Evolutionary conservation across 2,888 invertebrate species (phyloP).

Genomic region (Acholoe squamosa): DNA sequence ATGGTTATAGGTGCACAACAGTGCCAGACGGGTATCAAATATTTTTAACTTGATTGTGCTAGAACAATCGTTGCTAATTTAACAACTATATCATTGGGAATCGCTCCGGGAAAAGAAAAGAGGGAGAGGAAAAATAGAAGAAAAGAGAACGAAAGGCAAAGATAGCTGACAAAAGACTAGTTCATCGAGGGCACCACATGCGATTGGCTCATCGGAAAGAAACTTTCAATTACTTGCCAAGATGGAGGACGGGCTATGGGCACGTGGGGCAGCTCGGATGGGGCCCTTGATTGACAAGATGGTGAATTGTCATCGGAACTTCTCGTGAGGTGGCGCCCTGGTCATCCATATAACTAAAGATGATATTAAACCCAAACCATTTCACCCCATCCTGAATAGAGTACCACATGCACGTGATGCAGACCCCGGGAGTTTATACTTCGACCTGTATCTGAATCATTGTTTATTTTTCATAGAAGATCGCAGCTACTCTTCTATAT

Average conservation of each 20-base stretch:
- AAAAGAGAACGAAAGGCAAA: not conserved
- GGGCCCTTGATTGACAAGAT: constrained; percentile 1
- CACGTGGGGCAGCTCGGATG: not conserved
- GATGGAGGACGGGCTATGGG: constrained; percentile 19
- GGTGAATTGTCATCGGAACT: constrained; percentile 13
- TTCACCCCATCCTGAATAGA: not conserved
- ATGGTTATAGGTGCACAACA: no score
- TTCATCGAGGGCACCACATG: constrained; percentile 3
- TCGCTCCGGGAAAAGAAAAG: no score
- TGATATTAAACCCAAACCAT: not conserved
- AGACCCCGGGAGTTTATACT: no score
- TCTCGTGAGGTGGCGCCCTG: constrained; percentile 12
- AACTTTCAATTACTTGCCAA: constrained; percentile 39
- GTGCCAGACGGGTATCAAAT: no score
- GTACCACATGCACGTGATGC: no score
- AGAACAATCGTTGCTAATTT: no score
- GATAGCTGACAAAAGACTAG: constrained; percentile 25
- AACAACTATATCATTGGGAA: no score
- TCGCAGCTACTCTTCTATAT: no score
- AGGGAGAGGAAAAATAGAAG: not conserved
- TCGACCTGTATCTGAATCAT: no score
- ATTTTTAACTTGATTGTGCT: no score
- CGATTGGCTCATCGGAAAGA: constrained; percentile 32
- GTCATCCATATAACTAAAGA: not conserved
- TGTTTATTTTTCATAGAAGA: no score